A percentile compares a stretch with the other conserved stretches of the same genome.
phyloP scores from a whole-genome alignment of 2,797 vertebrate species.

The Ctenochaetus hawaiiensis region DNA sequence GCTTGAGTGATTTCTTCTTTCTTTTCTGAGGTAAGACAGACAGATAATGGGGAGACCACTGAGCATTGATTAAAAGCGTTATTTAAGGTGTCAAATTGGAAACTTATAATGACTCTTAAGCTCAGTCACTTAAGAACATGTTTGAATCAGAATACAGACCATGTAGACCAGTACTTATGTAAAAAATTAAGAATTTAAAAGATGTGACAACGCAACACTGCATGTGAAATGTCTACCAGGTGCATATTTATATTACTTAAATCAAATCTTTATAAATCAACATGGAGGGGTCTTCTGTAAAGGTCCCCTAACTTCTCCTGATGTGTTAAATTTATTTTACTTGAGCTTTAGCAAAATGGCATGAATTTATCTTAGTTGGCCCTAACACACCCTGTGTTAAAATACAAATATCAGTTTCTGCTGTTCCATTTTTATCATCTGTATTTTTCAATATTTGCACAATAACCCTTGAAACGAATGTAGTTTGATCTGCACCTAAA shows the following conservation, averaged over 20 bases:
- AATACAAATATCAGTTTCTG: background rate
- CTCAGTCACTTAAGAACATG: background rate
- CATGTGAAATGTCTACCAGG: background rate
- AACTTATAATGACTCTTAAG: background rate
- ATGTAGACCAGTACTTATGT: background rate
- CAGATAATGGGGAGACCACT: background rate
- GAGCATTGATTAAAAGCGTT: background rate
- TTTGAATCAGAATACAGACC: background rate
- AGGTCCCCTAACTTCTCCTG: no score
- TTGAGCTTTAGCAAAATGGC: background rate
- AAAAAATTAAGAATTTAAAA: background rate
- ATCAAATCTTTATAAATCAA: background rate
- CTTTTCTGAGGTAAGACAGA: background rate
- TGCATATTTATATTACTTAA: background rate
- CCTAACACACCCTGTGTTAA: background rate
- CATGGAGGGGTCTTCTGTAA: no score
- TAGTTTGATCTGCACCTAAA: constrained; percentile 33
- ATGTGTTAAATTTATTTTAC: no score
- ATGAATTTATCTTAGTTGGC: background rate
- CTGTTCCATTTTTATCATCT: background rate
- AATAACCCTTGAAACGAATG: background rate
- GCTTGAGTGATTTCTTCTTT: background rate
- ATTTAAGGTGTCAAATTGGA: background rate
- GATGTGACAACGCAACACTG: background rate
- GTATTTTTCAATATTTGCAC: background rate